These are phyloP conservation scores for Myanophis thanlyinensis DNA, from an alignment of 2,113 vertebrate genomes.

Conservation along the genomic window DNA sequence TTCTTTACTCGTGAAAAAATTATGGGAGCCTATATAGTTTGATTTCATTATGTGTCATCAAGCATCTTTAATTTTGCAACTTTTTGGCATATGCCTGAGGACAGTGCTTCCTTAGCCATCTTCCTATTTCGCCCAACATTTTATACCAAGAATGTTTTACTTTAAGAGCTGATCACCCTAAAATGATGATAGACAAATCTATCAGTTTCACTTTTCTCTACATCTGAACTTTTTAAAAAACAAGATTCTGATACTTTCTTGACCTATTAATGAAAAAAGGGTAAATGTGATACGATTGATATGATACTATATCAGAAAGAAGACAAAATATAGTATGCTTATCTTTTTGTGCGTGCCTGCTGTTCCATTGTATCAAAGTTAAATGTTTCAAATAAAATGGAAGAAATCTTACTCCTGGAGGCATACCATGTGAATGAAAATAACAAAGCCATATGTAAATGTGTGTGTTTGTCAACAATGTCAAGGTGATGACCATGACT, in stretches of 20 bases:
- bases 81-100: slow-evolving; percentile 2
- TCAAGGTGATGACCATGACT: neutral
- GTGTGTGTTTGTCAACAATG: neutral
- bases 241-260: neutral
- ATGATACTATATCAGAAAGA: neutral
- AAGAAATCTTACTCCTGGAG: neutral
- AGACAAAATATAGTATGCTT: neutral
- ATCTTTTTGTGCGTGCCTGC: neutral
- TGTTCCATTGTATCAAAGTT: neutral
- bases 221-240: neutral
- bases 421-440: neutral
- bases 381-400: neutral
- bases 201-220: neutral
- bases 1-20: slow-evolving; percentile 33
- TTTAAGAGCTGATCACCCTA: neutral
- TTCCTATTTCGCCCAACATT: neutral
- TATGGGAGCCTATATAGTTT: slow-evolving; percentile 26
- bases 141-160: neutral
- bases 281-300: neutral
- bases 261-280: neutral
- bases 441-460: neutral
- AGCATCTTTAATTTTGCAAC: neutral
- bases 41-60: neutral
- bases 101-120: neutral
- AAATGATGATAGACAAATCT: neutral